phyloP scores from a whole-genome alignment of 2,888 invertebrate genomes.

The Volucella zonaria region DNA sequence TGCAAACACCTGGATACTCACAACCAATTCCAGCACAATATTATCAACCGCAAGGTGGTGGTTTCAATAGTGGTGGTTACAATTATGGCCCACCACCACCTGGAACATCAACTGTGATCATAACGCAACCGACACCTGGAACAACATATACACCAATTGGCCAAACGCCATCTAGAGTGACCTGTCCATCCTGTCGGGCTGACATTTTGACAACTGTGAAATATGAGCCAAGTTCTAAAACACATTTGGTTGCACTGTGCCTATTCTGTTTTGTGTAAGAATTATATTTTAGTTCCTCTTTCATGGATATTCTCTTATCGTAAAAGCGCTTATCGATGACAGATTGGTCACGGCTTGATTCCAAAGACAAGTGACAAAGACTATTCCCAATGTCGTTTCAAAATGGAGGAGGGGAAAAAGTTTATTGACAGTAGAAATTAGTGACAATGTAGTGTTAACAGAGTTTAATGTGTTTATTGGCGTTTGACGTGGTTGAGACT shows the following conservation, averaged over 20 bases:
- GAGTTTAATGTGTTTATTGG: slow-evolving; percentile 31
- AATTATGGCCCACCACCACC: slow-evolving; percentile 50
- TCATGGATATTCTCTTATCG: not conserved
- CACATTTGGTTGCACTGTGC: slow-evolving; percentile 70
- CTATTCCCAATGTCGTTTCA: not conserved
- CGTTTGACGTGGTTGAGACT: not conserved
- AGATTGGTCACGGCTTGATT: not conserved
- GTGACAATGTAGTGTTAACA: slow-evolving; percentile 4
- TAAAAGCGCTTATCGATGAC: not conserved
- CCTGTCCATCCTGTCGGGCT: slow-evolving; percentile 82
- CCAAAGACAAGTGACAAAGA: slow-evolving; percentile 4
- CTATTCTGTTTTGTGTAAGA: slow-evolving; percentile 75
- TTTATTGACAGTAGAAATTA: not conserved
- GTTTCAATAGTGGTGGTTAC: slow-evolving; percentile 23
- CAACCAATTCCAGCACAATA: slow-evolving; percentile 61
- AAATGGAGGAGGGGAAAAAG: too few relatives aligned
- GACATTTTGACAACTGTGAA: slow-evolving; percentile 80
- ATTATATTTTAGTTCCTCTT: slow-evolving; percentile 74
- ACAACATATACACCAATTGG: slow-evolving; percentile 75
- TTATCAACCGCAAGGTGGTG: slow-evolving; percentile 27
- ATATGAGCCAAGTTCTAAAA: slow-evolving; percentile 73
- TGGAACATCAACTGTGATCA: slow-evolving; percentile 41
- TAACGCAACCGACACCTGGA: slow-evolving; percentile 46
- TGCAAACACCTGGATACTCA: slow-evolving; percentile 62
- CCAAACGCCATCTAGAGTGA: slow-evolving; percentile 75